Conservation (phyloP, 2,113 vertebrate genomes). For the Pipa parva region DNA sequence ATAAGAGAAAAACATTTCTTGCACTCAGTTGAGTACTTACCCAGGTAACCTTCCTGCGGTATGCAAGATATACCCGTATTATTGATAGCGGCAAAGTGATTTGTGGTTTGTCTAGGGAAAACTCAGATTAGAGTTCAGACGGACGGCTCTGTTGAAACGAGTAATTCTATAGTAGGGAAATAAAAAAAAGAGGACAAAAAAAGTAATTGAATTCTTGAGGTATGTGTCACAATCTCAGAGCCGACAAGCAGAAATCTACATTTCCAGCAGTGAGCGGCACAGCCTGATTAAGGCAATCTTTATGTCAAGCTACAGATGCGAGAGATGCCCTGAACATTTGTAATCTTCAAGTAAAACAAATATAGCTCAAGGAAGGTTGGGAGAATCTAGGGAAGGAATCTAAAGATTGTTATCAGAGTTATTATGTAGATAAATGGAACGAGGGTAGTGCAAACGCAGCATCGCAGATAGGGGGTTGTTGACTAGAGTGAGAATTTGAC, state of each 20-base stretch:
- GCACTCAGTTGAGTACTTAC: too few species aligned
- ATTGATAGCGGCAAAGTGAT: conserved; percentile 1
- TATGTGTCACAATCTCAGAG: conserved; percentile 6
- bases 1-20: too few species aligned
- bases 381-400: neutral
- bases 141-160: neutral
- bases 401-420: neutral
- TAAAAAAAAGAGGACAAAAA: neutral
- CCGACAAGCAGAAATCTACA: neutral
- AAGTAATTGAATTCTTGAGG: conserved; percentile 30
- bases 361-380: neutral
- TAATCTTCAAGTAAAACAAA: neutral
- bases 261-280: conserved; percentile 13
- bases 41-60: neutral
- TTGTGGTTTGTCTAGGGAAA: conserved; percentile 17
- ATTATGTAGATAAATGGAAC: neutral
- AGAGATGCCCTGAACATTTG: neutral
- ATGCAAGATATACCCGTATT: neutral
- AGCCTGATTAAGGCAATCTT: conserved; percentile 4
- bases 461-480: too few species aligned
- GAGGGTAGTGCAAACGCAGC: neutral
- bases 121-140: conserved; percentile 3
- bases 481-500: too few species aligned
- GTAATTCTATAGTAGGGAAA: conserved; percentile 20
- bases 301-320: conserved; percentile 2